Evolutionary conservation across 2,113 vertebrate species (phyloP).

Genomic region (Octodon degus): DNA sequence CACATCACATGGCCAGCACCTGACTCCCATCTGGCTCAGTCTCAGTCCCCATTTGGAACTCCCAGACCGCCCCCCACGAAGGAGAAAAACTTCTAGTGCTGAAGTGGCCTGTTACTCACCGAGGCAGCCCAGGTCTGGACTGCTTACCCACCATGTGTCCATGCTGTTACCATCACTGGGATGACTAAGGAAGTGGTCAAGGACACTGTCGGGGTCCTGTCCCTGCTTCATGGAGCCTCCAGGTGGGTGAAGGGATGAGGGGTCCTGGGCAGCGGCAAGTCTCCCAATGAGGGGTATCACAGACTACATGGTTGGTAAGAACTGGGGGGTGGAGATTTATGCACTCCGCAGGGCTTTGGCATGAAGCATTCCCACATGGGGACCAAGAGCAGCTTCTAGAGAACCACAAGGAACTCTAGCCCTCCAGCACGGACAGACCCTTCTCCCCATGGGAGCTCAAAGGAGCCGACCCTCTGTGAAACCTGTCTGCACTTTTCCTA

Average conservation of each 20-base stretch:
- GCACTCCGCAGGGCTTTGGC: not conserved
- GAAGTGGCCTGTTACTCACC: not conserved
- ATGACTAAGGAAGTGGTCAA: not conserved
- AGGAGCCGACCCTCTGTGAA: not conserved
- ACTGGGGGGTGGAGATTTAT: not conserved
- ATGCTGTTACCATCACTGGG: not conserved
- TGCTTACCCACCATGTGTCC: fast-evolving
- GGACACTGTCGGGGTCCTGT: not conserved
- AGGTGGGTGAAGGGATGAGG: not conserved
- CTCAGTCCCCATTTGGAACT: fast-evolving
- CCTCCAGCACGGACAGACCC: not conserved
- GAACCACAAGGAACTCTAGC: fast-evolving
- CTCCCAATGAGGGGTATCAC: fast-evolving
- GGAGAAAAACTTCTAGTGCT: not conserved
- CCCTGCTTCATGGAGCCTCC: not conserved
- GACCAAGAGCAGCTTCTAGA: not conserved
- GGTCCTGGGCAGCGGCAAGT: not conserved
- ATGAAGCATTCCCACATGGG: not conserved
- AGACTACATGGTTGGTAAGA: too few species aligned
- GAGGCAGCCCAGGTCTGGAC: not conserved
- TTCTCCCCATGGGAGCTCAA: fast-evolving
- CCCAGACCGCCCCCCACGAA: fast-evolving
- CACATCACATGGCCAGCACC: fast-evolving
- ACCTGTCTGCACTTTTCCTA: fast-evolving
- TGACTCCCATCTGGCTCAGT: fast-evolving